Evolutionary conservation across 2,888 invertebrate genomes (phyloP).

Genomic region (Heliconius sara): DNA sequence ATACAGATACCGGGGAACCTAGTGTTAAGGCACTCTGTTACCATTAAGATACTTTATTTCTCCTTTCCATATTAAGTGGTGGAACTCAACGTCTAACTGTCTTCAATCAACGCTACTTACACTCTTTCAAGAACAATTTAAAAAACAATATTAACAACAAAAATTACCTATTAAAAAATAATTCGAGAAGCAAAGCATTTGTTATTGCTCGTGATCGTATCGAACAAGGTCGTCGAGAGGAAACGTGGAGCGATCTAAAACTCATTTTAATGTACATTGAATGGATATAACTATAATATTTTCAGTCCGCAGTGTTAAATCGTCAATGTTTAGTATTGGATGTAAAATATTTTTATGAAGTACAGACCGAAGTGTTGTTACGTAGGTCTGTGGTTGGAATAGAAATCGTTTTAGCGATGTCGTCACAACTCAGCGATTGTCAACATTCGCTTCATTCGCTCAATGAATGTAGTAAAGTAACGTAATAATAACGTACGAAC

Average conservation of each 20-base stretch:
- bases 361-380: too few species aligned
- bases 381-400: constrained; percentile 47
- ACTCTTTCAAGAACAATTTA: constrained; percentile 44
- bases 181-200: constrained; percentile 63
- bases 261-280: constrained; percentile 45
- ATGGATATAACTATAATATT: not conserved
- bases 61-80: too few species aligned
- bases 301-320: not conserved
- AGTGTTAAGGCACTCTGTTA: too few species aligned
- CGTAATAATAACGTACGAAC: not conserved
- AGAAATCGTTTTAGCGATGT: constrained; percentile 64
- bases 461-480: constrained; percentile 48
- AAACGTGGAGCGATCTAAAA: constrained; percentile 42
- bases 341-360: too few species aligned
- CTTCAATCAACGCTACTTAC: constrained; percentile 46
- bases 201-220: constrained; percentile 55
- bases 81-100: constrained; percentile 25
- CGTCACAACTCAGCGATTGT: constrained; percentile 65
- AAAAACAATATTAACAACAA: constrained; percentile 41
- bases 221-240: constrained; percentile 58
- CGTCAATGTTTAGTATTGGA: constrained; percentile 17
- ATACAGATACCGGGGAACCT: too few species aligned
- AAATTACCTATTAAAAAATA: constrained; percentile 54
- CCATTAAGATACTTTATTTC: too few species aligned
- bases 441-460: constrained; percentile 62